These are phyloP conservation scores for Luperina nickerlii DNA, from an alignment of 2,888 invertebrate genomes.

Conservation along the genomic window DNA sequence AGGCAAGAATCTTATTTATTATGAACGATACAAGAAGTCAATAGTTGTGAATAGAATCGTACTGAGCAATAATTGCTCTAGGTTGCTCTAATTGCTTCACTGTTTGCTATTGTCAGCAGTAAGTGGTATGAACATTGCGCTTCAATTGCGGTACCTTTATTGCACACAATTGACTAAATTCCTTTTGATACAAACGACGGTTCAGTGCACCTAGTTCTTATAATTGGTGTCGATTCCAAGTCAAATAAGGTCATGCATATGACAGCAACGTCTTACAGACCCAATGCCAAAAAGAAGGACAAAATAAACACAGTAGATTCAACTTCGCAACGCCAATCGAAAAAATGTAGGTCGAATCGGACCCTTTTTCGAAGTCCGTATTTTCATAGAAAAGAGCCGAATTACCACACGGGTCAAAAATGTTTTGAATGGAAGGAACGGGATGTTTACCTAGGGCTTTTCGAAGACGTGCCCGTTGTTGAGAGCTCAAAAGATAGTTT, in stretches of 20 bases:
- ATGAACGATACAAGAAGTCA: background rate
- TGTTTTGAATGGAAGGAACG: slow-evolving; percentile 68
- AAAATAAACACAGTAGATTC: slow-evolving; percentile 38
- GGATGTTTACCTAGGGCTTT: slow-evolving; percentile 69
- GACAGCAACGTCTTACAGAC: background rate
- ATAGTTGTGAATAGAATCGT: background rate
- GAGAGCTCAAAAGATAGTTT: slow-evolving; percentile 33
- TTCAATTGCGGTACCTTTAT: no score
- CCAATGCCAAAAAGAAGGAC: background rate
- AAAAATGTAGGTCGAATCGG: slow-evolving; percentile 40
- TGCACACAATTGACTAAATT: no score
- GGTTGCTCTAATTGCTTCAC: background rate
- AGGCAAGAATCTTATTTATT: background rate
- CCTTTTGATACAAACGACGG: no score
- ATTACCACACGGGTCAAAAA: slow-evolving; percentile 47
- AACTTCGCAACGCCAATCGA: slow-evolving; percentile 41
- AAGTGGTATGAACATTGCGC: no score
- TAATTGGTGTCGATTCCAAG: slow-evolving; percentile 4
- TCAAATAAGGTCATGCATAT: background rate
- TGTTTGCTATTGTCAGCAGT: background rate
- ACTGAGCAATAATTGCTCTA: background rate
- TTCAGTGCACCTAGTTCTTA: background rate
- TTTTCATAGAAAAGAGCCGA: slow-evolving; percentile 52
- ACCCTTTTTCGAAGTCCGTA: slow-evolving; percentile 31
- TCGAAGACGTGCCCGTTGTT: slow-evolving; percentile 26